Conservation (phyloP, 2,888 invertebrate genomes). For the Torymus auratus region DNA sequence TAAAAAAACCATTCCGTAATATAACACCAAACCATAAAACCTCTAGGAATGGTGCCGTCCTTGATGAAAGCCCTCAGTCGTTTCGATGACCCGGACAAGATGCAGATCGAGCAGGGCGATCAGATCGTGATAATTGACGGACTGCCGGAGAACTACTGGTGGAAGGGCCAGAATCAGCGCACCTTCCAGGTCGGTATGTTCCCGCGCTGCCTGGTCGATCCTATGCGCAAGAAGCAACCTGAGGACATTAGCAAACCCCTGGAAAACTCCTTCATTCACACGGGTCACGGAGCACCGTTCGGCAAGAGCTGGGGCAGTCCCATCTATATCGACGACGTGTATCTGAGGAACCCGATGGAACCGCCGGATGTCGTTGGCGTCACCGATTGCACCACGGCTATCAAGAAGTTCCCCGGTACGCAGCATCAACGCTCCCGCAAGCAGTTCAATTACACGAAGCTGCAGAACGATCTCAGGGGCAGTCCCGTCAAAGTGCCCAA, state of each 20-base stretch:
- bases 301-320: constrained; percentile 92
- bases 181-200: constrained; percentile 93
- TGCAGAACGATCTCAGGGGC: constrained; percentile 83
- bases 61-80: constrained; percentile 82
- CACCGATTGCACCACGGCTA: constrained; percentile 69
- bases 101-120: constrained; percentile 89
- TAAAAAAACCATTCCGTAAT: too few relatives aligned
- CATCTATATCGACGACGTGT: constrained; percentile 86
- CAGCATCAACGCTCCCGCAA: constrained; percentile 77
- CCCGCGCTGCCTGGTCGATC: constrained; percentile 87
- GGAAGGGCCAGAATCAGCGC: constrained; percentile 96
- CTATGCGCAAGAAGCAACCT: constrained; percentile 82
- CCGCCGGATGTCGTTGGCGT: constrained; percentile 82
- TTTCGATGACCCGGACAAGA: constrained; percentile 86
- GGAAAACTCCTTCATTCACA: constrained; percentile 89
- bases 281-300: constrained; percentile 85
- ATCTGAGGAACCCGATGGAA: constrained; percentile 86
- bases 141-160: constrained; percentile 92
- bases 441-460: constrained; percentile 90
- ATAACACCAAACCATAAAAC: too few relatives aligned
- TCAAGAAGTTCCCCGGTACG: constrained; percentile 76
- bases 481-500: constrained; percentile 74
- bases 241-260: constrained; percentile 89
- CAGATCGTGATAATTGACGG: constrained; percentile 93
- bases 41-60: constrained; percentile 79